Evolutionary conservation across 2,797 vertebrate genomes (phyloP), one percentile per base, ranked within the genome.

Genomic region (Myotis myotis): DNA sequence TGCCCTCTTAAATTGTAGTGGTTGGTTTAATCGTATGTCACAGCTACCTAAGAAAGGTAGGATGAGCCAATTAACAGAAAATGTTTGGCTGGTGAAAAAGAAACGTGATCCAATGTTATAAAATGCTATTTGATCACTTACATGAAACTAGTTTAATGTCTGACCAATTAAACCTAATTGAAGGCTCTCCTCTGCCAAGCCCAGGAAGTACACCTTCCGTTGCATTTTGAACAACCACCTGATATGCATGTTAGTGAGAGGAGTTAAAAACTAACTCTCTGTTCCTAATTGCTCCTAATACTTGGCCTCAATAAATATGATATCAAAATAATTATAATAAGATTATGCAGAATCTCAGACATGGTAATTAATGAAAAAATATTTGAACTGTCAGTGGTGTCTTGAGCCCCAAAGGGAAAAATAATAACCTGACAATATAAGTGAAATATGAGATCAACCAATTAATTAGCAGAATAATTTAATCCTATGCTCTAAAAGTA

Each of bases 381-480:
- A 96, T 96, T 97, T 95, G 93, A 97, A 96, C 95, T 97, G 97
- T 97, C 96, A 96, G 95, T 91, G 49, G 83, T 91, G 70, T 95
- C 95, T 96, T 95, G 83, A 96, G 96, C 91, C 97, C 97, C 96
- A 95, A 96, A 97, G 96, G 97, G 91, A 94, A 95, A 97, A 96
- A 97, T 97, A 97, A 97, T 96, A 97, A 96, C 97, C 96, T 96
- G 97, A 97, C 96, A 97, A 95, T 96, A 87, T 96, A 96, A 97
- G 96, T 96, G 96, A 97, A 97, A 96, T 96, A 96, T 94, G 96
- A 96, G 95, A 97, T 97, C 97, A 97, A 91, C 97, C 96, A 97
- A 96, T 97, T 97, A 97, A 97, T 97, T 97, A 97, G 96, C 92
- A 89, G 92, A 96, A 97, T 96, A 96, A 96, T 96, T 97, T 97